phyloP scores from a whole-genome alignment of 2,113 vertebrate species.

The Oxyruncus cristatus region DNA sequence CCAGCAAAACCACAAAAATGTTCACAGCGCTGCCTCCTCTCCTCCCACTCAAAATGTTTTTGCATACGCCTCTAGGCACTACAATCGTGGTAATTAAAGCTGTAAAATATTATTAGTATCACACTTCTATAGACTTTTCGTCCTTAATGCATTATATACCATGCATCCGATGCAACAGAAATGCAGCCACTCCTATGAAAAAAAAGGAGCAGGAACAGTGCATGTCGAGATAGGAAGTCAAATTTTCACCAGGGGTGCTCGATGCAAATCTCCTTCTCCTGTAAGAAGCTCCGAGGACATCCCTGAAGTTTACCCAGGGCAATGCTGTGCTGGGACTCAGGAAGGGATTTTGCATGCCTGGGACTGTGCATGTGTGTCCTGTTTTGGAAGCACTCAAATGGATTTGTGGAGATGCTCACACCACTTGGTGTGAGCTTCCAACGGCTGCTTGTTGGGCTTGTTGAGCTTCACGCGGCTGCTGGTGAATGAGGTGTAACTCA shows the following conservation, averaged over 20 bases:
- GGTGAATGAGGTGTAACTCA: not conserved
- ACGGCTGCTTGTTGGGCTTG: no score
- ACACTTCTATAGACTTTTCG: not conserved
- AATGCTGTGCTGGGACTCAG: not conserved
- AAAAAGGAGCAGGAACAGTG: not conserved
- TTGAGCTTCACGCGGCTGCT: no score
- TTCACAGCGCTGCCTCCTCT: slow-evolving; percentile 45
- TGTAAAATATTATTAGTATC: slow-evolving; percentile 53
- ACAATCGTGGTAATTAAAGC: slow-evolving; percentile 58
- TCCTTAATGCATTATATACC: not conserved
- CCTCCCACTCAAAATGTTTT: slow-evolving; percentile 50
- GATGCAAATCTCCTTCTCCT: not conserved
- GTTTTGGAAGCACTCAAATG: accelerated
- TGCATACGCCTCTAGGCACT: slow-evolving; percentile 52
- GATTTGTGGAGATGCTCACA: not conserved
- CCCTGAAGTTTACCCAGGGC: not conserved
- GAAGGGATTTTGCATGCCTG: not conserved
- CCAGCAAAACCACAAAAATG: slow-evolving; percentile 64
- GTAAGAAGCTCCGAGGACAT: not conserved
- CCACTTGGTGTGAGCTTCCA: not conserved
- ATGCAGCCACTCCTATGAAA: not conserved
- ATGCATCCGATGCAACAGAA: not conserved
- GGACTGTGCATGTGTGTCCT: accelerated
- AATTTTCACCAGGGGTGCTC: not conserved
- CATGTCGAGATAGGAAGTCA: not conserved